Evolutionary conservation across 2,113 vertebrate genomes (phyloP).

Genomic region (Vanacampus margaritifer): DNA sequence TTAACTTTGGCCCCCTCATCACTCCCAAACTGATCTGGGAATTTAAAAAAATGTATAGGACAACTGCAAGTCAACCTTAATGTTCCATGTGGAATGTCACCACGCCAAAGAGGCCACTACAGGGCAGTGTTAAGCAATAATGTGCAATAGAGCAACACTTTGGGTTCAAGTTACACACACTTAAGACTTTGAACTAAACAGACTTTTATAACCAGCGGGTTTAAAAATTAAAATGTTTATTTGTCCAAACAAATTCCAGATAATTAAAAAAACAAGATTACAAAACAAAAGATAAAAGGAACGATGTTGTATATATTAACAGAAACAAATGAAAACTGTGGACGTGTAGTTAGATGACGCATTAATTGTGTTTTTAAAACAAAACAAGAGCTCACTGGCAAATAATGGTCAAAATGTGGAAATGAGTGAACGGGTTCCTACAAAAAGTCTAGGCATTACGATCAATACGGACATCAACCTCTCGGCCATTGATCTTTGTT

Average conservation of each 20-base stretch:
- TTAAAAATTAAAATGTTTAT: conserved; percentile 93
- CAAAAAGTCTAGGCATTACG: conserved; percentile 83
- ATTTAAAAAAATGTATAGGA: neutral
- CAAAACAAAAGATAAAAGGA: conserved; percentile 85
- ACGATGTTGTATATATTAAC: conserved; percentile 79
- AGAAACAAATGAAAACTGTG: conserved; percentile 66
- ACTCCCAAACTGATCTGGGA: neutral
- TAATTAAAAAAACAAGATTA: conserved; percentile 84
- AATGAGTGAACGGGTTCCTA: conserved; percentile 60
- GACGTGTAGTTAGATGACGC: conserved; percentile 72
- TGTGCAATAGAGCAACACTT: neutral
- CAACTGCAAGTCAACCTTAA: neutral
- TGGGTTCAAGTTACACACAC: neutral
- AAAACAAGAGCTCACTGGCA: conserved; percentile 82
- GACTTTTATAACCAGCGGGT: conserved; percentile 31
- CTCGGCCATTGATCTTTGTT: conserved; percentile 96
- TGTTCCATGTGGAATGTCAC: neutral
- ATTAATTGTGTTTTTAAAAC: conserved; percentile 86
- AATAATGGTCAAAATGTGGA: conserved; percentile 76
- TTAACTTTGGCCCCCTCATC: neutral
- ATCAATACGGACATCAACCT: conserved; percentile 96
- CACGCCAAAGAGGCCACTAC: conserved; percentile 5
- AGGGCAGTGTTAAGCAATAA: conserved; percentile 17
- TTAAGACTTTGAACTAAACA: conserved; percentile 26
- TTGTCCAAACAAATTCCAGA: conserved; percentile 89